phyloP scores from a whole-genome alignment of 2,888 invertebrate genomes.

The Agonopterix heracliana region DNA sequence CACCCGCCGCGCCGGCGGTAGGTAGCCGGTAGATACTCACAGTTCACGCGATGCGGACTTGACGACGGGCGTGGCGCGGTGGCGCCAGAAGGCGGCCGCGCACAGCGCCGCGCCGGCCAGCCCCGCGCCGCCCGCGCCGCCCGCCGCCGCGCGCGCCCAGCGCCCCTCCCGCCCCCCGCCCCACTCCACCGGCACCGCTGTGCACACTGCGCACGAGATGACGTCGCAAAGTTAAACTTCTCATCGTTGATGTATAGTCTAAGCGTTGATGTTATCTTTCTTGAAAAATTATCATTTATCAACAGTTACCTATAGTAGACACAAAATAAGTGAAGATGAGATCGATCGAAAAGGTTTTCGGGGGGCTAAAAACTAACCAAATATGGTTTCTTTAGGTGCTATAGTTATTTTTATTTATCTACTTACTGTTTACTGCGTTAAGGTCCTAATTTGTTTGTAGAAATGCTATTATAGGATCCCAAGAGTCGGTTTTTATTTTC shows the following conservation, averaged over 20 bases:
- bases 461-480: too few relatives aligned
- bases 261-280: background rate
- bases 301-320: too few relatives aligned
- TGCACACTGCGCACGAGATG: conserved; percentile 63
- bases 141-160: conserved; percentile 32
- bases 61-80: conserved; percentile 81
- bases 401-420: too few relatives aligned
- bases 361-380: too few relatives aligned
- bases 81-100: conserved; percentile 72
- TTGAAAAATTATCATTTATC: too few relatives aligned
- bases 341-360: too few relatives aligned
- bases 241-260: background rate
- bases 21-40: background rate
- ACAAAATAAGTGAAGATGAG: too few relatives aligned
- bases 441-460: too few relatives aligned
- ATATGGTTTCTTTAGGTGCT: too few relatives aligned
- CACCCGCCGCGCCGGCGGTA: too few relatives aligned
- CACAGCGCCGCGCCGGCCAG: conserved; percentile 78
- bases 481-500: too few relatives aligned
- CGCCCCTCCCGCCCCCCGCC: conserved; percentile 63
- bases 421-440: too few relatives aligned
- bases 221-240: background rate
- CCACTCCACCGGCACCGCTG: conserved; percentile 77
- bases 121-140: conserved; percentile 78
- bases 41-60: conserved; percentile 79